phyloP scores from a whole-genome alignment of 2,888 invertebrate genomes.

The Pterostichus niger region DNA sequence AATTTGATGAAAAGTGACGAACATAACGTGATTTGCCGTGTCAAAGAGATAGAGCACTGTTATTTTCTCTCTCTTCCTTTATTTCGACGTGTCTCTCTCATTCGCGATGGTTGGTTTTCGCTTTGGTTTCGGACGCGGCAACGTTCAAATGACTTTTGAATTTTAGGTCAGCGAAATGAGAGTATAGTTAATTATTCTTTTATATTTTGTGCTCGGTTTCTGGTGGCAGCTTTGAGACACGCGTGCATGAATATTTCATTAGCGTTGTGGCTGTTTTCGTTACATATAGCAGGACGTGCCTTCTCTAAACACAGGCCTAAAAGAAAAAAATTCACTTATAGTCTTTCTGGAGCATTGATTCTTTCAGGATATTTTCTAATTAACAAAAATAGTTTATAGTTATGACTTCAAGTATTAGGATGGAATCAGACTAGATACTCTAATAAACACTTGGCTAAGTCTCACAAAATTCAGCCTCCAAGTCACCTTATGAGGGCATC shows the following conservation, averaged over 20 bases:
- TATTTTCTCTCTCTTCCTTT: background rate
- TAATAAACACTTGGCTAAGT: no score
- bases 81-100: background rate
- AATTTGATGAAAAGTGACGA: constrained; percentile 63
- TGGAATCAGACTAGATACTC: no score
- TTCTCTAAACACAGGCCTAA: no score
- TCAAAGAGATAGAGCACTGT: constrained; percentile 58
- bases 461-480: no score
- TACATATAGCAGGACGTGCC: no score
- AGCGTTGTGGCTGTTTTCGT: background rate
- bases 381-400: no score
- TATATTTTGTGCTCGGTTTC: constrained; percentile 11
- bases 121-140: background rate
- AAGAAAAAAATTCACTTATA: no score
- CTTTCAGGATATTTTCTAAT: no score
- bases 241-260: background rate
- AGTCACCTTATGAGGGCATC: no score
- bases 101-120: background rate
- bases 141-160: background rate
- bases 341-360: no score
- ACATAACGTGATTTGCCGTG: constrained; percentile 59
- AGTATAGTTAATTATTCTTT: constrained; percentile 36
- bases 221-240: background rate
- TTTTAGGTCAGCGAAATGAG: constrained; percentile 35
- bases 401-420: no score